Percentiles rank a stretch among this genome's conserved stretches.
Conservation (phyloP, 2,113 vertebrate genomes). For the Lanius ludovicianus region DNA sequence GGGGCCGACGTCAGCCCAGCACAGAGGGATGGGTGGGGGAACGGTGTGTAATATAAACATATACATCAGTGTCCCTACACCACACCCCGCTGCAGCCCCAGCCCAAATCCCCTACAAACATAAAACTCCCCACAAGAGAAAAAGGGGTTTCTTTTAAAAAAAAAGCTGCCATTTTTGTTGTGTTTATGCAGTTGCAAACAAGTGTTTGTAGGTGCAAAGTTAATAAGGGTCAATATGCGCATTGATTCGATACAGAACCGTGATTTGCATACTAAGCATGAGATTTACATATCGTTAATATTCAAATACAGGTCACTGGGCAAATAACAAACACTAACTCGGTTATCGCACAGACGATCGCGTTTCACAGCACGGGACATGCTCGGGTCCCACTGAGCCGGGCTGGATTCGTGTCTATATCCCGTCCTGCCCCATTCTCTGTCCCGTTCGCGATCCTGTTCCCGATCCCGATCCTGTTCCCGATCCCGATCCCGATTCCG, state of each 20-base stretch:
- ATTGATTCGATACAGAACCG: neutral
- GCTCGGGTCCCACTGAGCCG: fast-evolving
- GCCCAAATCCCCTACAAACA: neutral
- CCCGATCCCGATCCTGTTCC: neutral
- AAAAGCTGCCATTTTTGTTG: neutral
- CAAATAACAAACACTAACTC: neutral
- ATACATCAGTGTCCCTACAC: neutral
- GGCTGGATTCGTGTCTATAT: fast-evolving
- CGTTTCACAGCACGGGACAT: neutral
- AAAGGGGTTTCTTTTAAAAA: neutral
- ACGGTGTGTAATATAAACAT: neutral
- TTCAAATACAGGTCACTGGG: neutral
- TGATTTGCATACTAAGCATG: neutral
- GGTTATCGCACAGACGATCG: neutral
- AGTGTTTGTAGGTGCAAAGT: neutral
- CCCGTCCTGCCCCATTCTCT: too few relatives aligned
- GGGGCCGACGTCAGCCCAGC: neutral
- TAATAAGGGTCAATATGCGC: neutral
- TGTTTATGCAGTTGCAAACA: neutral
- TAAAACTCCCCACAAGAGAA: neutral
- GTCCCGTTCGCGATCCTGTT: too few relatives aligned
- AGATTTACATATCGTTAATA: neutral
- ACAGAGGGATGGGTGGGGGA: neutral
- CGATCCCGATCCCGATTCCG: neutral
- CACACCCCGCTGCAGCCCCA: neutral